These are phyloP conservation scores for Tragelaphus oryx DNA, from an alignment of 2,797 vertebrate species.

Conservation along the genomic window DNA sequence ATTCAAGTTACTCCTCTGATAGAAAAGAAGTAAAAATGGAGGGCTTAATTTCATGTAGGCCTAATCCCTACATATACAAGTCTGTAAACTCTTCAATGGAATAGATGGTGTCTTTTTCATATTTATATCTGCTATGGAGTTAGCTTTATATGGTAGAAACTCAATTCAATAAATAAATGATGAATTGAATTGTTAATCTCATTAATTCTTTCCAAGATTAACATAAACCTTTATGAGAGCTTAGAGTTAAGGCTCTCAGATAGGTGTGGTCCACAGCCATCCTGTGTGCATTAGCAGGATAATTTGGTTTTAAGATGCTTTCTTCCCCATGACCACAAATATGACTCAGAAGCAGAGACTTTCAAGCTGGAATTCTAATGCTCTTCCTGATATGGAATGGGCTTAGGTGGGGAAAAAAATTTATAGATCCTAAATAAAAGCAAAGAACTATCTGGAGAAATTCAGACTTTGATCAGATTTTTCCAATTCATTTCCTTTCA, in stretches of 20 bases:
- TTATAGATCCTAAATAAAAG: not conserved
- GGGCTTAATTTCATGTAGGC: not conserved
- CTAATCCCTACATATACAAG: not conserved
- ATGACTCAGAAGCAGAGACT: not conserved
- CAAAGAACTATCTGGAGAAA: not conserved
- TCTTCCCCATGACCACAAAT: not conserved
- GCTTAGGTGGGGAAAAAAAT: not conserved
- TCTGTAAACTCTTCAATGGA: not conserved
- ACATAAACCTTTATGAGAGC: not conserved
- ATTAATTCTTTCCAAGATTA: conserved; percentile 15
- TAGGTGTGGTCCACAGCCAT: not conserved
- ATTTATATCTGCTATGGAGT: not conserved
- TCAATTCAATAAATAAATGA: not conserved
- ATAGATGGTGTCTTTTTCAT: not conserved
- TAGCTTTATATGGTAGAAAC: not conserved
- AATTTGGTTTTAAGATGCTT: not conserved
- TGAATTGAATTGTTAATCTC: not conserved
- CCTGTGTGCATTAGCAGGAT: not conserved
- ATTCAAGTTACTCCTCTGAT: not conserved
- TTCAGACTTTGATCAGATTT: not conserved
- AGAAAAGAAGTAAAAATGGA: not conserved
- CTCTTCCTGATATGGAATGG: not conserved
- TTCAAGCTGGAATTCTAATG: not conserved
- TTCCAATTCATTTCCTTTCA: not conserved
- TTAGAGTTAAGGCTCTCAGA: not conserved